A percentile compares a stretch with the other conserved stretches of the same genome.
Evolutionary conservation across 2,797 vertebrate species (phyloP).

Genomic region (Mormyrus hasselquistii): DNA sequence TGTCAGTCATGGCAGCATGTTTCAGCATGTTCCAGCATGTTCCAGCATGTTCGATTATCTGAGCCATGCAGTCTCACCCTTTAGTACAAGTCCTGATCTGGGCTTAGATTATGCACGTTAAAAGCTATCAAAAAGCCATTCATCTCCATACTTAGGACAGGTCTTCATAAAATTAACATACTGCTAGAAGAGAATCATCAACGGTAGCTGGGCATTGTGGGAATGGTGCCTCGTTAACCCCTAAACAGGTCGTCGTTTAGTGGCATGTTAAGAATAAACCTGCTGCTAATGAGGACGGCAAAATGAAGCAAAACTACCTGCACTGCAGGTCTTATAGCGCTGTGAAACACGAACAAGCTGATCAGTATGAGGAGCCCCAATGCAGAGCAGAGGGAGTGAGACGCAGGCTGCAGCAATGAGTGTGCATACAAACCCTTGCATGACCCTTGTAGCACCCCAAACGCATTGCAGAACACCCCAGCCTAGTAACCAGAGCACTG

Average conservation of each 20-base stretch:
- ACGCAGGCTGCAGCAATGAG: neutral
- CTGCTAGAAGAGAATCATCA: constrained; percentile 29
- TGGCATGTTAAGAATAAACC: neutral
- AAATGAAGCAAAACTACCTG: neutral
- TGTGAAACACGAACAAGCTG: neutral
- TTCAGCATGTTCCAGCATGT: neutral
- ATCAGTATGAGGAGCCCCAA: neutral
- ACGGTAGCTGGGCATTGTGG: constrained; percentile 11
- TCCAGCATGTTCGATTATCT: neutral
- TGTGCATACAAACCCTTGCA: neutral
- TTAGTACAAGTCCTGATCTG: neutral
- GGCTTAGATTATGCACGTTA: constrained; percentile 45
- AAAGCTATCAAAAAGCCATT: constrained; percentile 60
- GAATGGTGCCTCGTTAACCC: constrained; percentile 51
- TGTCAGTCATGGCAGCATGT: neutral
- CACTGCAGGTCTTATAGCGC: neutral
- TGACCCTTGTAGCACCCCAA: neutral
- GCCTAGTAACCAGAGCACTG: neutral
- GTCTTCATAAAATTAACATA: constrained; percentile 49
- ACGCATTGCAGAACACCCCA: neutral
- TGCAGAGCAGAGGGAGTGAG: neutral
- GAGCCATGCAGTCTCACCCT: neutral
- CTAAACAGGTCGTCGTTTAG: neutral
- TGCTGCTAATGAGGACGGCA: neutral
- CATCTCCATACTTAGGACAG: constrained; percentile 58